These are phyloP conservation scores for Catocala nupta DNA, from an alignment of 2,888 invertebrate species.

Conservation along the genomic window DNA sequence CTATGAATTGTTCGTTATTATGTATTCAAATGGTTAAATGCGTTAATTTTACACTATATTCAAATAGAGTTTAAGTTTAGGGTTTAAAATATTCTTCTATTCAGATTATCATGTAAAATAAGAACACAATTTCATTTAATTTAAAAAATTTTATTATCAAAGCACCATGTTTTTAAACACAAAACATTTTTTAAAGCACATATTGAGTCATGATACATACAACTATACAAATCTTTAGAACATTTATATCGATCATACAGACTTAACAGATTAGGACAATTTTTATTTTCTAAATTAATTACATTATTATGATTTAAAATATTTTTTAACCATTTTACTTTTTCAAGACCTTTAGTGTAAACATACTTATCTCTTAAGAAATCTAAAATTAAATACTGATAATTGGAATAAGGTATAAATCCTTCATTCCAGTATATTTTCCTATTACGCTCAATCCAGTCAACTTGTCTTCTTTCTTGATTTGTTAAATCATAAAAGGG, in stretches of 20 bases:
- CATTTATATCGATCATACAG: conserved; percentile 4
- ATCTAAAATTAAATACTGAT: conserved; percentile 8
- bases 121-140: too few species aligned
- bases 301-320: not conserved
- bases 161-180: too few species aligned
- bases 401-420: conserved; percentile 9
- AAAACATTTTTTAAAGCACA: too few species aligned
- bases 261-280: conserved; percentile 8
- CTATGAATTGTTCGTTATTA: too few species aligned
- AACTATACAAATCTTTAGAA: conserved; percentile 6
- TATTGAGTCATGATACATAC: not conserved
- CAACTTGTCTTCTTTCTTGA: conserved; percentile 27
- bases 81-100: too few species aligned
- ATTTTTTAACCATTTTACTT: not conserved
- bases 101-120: not conserved
- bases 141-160: too few species aligned
- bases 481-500: conserved; percentile 34
- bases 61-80: too few species aligned
- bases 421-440: conserved; percentile 20
- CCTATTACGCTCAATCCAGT: conserved; percentile 24
- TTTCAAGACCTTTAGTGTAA: conserved; percentile 4
- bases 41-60: not conserved
- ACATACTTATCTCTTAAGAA: conserved; percentile 6
- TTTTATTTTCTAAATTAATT: conserved; percentile 11
- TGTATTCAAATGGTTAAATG: too few species aligned